These are phyloP conservation scores for Ahaetulla prasina DNA, from an alignment of 2,113 vertebrate species.

Conservation along the genomic window DNA sequence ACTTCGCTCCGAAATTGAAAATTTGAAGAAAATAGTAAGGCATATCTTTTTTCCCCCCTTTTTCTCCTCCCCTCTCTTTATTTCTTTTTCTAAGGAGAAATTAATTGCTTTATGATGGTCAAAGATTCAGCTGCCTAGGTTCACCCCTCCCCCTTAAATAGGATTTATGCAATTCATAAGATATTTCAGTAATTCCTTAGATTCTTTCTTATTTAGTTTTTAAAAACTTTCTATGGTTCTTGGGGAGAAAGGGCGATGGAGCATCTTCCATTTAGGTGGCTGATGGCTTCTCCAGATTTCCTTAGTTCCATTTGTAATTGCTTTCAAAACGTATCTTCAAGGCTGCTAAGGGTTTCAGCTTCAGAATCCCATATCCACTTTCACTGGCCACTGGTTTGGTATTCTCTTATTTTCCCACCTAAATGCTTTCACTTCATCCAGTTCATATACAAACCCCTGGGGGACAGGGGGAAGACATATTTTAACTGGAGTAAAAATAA, in stretches of 20 bases:
- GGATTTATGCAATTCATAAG: background rate
- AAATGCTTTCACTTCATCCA: background rate
- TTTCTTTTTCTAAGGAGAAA: background rate
- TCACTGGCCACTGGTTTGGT: background rate
- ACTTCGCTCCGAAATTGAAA: constrained; percentile 75
- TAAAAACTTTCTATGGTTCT: background rate
- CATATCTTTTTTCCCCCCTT: background rate
- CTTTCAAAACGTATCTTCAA: background rate
- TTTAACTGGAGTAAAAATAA: background rate
- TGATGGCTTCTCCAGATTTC: background rate
- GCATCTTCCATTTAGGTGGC: background rate
- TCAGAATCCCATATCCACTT: background rate
- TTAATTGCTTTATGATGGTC: background rate
- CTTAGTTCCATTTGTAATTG: background rate
- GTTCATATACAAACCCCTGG: background rate
- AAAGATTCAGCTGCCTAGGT: background rate
- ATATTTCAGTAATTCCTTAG: background rate
- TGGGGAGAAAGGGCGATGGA: too few species aligned
- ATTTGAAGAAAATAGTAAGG: constrained; percentile 72
- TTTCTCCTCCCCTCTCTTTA: background rate
- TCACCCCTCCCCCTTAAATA: background rate
- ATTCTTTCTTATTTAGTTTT: background rate
- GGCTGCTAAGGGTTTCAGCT: background rate
- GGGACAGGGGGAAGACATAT: background rate
- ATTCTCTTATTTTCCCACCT: background rate